A percentile compares a stretch with the other conserved stretches of the same genome.
phyloP scores from a whole-genome alignment of 2,888 invertebrate species.

The Drosophila colorata region DNA sequence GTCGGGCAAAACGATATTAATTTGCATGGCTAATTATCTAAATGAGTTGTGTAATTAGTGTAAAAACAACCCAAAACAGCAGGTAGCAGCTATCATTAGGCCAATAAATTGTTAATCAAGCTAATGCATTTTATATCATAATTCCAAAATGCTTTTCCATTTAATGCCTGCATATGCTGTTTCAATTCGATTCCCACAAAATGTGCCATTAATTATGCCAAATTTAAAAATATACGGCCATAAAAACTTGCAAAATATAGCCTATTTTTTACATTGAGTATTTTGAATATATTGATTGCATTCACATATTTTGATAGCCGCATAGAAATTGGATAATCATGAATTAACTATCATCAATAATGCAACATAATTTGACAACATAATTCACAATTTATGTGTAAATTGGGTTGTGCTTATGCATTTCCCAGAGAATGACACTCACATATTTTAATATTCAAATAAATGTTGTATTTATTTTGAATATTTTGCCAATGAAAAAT shows the following conservation, averaged over 20 bases:
- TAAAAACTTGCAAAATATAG: background rate
- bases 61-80: slow-evolving; percentile 28
- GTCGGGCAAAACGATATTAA: slow-evolving; percentile 41
- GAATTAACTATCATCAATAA: slow-evolving; percentile 23
- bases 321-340: slow-evolving; percentile 35
- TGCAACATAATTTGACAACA: slow-evolving; percentile 3
- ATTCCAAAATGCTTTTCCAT: slow-evolving; percentile 15
- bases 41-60: slow-evolving; percentile 69
- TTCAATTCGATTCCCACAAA: slow-evolving; percentile 12
- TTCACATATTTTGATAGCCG: slow-evolving; percentile 19
- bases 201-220: slow-evolving; percentile 45
- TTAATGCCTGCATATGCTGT: slow-evolving; percentile 3
- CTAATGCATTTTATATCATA: slow-evolving; percentile 55
- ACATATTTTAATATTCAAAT: background rate
- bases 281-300: slow-evolving; percentile 19
- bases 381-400: slow-evolving; percentile 3
- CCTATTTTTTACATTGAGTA: background rate
- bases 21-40: slow-evolving; percentile 68
- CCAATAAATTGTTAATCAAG: slow-evolving; percentile 58
- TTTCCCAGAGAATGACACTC: too few relatives aligned
- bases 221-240: slow-evolving; percentile 8
- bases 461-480: background rate
- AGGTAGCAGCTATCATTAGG: slow-evolving; percentile 25
- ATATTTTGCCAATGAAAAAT: background rate
- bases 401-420: background rate